Evolutionary conservation across 2,797 vertebrate species (phyloP).

Genomic region (Myotis findleyi): DNA sequence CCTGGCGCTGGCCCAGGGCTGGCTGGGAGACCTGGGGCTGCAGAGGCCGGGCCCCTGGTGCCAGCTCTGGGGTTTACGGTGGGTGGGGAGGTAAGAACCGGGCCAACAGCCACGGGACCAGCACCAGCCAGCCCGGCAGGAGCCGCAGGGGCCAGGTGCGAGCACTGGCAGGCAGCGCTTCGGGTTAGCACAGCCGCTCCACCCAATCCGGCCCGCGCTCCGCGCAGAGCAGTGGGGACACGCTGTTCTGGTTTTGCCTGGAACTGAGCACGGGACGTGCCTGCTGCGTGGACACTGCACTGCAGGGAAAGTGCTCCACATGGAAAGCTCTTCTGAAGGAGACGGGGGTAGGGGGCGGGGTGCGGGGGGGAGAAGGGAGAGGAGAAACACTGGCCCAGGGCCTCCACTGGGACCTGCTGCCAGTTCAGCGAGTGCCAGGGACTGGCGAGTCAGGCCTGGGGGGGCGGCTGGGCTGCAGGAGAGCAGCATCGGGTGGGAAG

Average conservation of each 20-base stretch:
- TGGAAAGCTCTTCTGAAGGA: background rate
- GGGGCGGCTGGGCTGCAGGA: background rate
- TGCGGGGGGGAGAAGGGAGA: too few species aligned
- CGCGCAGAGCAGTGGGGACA: background rate
- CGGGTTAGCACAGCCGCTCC: too few species aligned
- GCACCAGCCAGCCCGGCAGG: background rate
- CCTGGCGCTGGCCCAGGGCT: background rate
- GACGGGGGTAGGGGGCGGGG: too few species aligned
- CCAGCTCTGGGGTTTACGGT: background rate
- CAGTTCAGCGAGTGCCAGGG: background rate
- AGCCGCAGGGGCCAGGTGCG: fast-evolving
- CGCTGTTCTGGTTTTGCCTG: background rate
- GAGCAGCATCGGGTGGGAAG: too few species aligned
- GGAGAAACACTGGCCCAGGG: background rate
- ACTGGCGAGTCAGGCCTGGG: background rate
- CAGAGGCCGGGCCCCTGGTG: too few species aligned
- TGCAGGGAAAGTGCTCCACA: background rate
- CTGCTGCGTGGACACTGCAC: background rate
- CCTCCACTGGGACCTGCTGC: background rate
- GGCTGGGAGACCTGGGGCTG: background rate
- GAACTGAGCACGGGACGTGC: background rate
- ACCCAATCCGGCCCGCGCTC: background rate
- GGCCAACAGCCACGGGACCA: background rate
- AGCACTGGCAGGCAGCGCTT: fast-evolving
- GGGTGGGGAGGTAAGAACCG: background rate